Evolutionary conservation across 2,113 vertebrate species (phyloP).

Genomic region (Steatornis caripensis): DNA sequence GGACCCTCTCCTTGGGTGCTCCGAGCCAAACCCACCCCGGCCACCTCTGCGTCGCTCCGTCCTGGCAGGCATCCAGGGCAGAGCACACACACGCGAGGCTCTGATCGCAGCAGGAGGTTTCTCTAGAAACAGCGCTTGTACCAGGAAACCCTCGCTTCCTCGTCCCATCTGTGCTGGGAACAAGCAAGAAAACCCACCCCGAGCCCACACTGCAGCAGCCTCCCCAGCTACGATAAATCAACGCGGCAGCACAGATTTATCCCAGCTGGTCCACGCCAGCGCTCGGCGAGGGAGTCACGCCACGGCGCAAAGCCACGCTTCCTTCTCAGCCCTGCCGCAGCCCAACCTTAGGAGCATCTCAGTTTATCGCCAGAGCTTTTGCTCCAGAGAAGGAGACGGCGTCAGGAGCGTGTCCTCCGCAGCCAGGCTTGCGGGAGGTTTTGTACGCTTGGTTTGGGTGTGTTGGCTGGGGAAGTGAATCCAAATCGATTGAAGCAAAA

Average conservation of each 20-base stretch:
- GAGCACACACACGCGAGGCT: background rate
- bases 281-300: background rate
- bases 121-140: background rate
- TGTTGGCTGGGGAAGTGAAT: background rate
- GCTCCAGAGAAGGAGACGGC: background rate
- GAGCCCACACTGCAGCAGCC: background rate
- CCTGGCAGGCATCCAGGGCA: background rate
- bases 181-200: background rate
- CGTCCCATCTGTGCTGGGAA: background rate
- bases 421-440: rapidly evolving
- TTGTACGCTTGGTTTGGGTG: background rate
- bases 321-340: background rate
- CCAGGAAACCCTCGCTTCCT: background rate
- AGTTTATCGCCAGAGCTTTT: background rate
- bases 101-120: background rate
- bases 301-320: rapidly evolving
- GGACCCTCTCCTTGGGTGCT: background rate
- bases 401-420: background rate
- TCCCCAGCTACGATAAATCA: background rate
- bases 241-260: background rate
- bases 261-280: background rate
- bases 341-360: background rate
- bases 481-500: background rate
- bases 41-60: background rate
- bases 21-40: background rate